Evolutionary conservation across 2,797 vertebrate species (phyloP).

Genomic region (Craterocephalus amniculus): DNA sequence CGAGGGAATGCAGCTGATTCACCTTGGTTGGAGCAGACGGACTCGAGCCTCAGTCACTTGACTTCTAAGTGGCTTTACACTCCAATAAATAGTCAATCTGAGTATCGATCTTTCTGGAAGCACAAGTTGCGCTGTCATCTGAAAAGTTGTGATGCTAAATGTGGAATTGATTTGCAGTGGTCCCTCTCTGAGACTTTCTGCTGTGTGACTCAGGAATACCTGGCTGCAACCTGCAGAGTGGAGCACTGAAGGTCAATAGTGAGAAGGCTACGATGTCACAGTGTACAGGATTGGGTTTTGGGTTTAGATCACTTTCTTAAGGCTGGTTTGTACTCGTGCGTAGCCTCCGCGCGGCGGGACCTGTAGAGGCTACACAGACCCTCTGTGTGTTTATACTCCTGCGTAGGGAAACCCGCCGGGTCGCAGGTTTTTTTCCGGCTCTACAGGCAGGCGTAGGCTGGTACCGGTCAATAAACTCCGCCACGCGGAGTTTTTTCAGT

Average conservation of each 20-base stretch:
- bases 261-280: neutral
- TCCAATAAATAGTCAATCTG: conserved; percentile 41
- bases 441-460: no score
- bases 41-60: conserved; percentile 14
- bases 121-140: conserved; percentile 50
- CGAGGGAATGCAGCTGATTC: conserved; percentile 27
- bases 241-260: neutral
- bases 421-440: no score
- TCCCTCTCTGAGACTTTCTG: conserved; percentile 21
- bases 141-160: conserved; percentile 42
- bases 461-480: no score
- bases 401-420: no score
- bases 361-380: no score
- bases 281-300: neutral
- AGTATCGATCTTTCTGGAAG: conserved; percentile 39
- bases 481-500: no score
- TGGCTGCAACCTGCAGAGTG: neutral
- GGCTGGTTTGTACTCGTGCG: no score
- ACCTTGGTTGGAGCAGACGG: conserved; percentile 31
- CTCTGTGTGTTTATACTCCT: no score
- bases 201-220: neutral
- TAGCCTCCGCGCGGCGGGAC: no score
- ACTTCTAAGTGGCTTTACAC: conserved; percentile 14
- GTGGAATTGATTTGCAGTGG: conserved; percentile 30
- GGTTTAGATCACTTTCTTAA: neutral